These are phyloP conservation scores for Synanthedon vespiformis DNA, from an alignment of 2,888 invertebrate species.

Conservation along the genomic window DNA sequence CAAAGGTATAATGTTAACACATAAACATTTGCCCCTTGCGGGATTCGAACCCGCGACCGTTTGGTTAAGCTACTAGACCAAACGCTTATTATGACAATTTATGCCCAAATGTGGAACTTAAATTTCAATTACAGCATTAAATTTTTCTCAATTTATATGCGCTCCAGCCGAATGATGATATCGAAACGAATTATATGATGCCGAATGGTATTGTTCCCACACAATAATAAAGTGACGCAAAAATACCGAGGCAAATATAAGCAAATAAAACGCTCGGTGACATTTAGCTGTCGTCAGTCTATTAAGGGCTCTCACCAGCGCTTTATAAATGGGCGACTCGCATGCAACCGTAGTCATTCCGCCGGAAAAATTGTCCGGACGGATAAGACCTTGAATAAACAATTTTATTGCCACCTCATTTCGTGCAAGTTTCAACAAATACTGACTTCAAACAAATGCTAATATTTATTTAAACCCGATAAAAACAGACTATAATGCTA, in stretches of 20 bases:
- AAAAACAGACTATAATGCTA: too few relatives aligned
- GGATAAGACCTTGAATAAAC: slow-evolving; percentile 47
- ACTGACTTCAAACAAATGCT: too few relatives aligned
- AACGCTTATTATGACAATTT: too few relatives aligned
- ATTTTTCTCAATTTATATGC: too few relatives aligned
- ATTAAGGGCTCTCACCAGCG: slow-evolving; percentile 59
- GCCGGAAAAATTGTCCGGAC: slow-evolving; percentile 36
- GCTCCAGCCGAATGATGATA: too few relatives aligned
- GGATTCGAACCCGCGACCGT: too few relatives aligned
- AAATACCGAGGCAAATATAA: slow-evolving; percentile 38
- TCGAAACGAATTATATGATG: neutral
- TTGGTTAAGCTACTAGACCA: too few relatives aligned
- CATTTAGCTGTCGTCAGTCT: slow-evolving; percentile 67
- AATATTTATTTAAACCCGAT: too few relatives aligned
- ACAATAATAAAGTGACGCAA: slow-evolving; percentile 35
- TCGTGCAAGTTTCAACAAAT: neutral
- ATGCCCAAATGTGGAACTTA: too few relatives aligned
- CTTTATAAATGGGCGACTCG: slow-evolving; percentile 52
- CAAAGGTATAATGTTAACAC: too few relatives aligned
- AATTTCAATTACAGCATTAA: too few relatives aligned
- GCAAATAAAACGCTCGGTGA: slow-evolving; percentile 56
- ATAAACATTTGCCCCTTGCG: too few relatives aligned
- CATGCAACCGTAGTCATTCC: slow-evolving; percentile 51
- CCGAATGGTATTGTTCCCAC: slow-evolving; percentile 15
- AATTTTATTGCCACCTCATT: slow-evolving; percentile 23